A percentile compares a stretch with the other conserved stretches of the same genome.
Conservation (phyloP, 2,113 vertebrate genomes). For the Siniperca chuatsi region DNA sequence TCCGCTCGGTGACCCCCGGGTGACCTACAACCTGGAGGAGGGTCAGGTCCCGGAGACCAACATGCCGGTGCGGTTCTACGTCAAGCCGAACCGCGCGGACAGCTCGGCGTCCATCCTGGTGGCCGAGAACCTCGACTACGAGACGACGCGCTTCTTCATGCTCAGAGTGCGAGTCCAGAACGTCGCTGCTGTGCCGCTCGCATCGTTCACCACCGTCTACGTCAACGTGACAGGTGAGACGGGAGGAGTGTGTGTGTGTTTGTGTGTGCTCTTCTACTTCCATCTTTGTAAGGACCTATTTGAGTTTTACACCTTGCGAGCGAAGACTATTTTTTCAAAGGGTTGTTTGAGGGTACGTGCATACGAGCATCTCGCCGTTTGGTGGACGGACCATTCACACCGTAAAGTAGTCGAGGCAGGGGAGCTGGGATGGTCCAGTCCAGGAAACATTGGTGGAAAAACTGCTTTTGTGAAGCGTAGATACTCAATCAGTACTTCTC, state of each 20-base stretch:
- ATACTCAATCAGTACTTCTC: slow-evolving; percentile 39
- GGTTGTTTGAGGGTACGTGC: too few relatives aligned
- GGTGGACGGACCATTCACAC: too few relatives aligned
- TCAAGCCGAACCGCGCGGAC: slow-evolving; percentile 90
- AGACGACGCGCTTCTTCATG: slow-evolving; percentile 87
- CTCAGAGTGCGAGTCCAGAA: slow-evolving; percentile 90
- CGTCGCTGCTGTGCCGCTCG: slow-evolving; percentile 87
- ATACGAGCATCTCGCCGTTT: too few relatives aligned
- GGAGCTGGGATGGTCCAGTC: too few relatives aligned
- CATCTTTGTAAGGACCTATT: background rate
- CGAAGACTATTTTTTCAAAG: too few relatives aligned
- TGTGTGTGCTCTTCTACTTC: background rate
- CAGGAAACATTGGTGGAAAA: too few relatives aligned
- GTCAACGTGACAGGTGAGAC: slow-evolving; percentile 89
- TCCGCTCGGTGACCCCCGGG: slow-evolving; percentile 88
- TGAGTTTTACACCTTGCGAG: too few relatives aligned
- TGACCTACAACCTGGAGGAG: slow-evolving; percentile 92
- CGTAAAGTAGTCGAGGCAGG: too few relatives aligned
- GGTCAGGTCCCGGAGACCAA: slow-evolving; percentile 92
- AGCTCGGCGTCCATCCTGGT: slow-evolving; percentile 90
- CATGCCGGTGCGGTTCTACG: slow-evolving; percentile 92
- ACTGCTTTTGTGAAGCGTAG: too few relatives aligned
- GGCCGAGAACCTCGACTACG: slow-evolving; percentile 91
- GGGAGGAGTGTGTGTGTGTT: background rate
- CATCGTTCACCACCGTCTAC: slow-evolving; percentile 89